Base-by-base conservation (phyloP, 2,888 invertebrate genomes). In the Ormyrus rosae region DNA sequence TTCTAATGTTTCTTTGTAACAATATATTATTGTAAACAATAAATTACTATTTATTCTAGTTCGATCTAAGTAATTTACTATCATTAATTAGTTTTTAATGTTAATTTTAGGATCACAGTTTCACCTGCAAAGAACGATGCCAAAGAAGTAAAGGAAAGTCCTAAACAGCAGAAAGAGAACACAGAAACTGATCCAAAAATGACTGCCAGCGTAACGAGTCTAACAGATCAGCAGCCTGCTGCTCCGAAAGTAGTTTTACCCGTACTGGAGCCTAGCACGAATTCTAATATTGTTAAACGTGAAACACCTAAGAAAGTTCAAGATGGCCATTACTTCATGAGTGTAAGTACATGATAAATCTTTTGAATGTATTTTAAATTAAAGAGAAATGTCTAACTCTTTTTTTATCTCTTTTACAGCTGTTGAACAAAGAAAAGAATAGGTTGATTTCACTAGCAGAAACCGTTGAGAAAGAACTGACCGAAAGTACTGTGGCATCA, bases 261-360 rank as follows among this genome's bases (percentile, higher is more conserved):
- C 65, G 89, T 91, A 75, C 83, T 89, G 45, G 88, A 90, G 72
- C 84, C 86, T 9, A 88, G 85, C 82, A 85, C 85, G 45, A 90
- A 85, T 83, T 86, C 85, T 19, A 86, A 82, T 84, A 86, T 83
- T 84, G 85, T 74, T 56, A 87, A 86, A 83, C 86, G 84, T 65
- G 87, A 88, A 72, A 82, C 84, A 51, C 86, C 87, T 78, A 85
- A 86, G 76, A 82, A 84, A 72, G 64, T 82, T 81, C 91, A 89
- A 82, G 95, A 96, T 90, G 97, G 95, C 45, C 93, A 96, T 89
- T 95, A 96, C 90, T 97, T 96, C 91, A 90, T 96, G 84, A 93
- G 93, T 86, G 92, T 92, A 86, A 85, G 84, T 74, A 48, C 19
- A 34, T 45, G 0, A 11, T 60, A 6, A 11, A 67, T 48, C 34